Percentiles rank a stretch among this genome's conserved stretches.
Conservation (phyloP, 2,888 invertebrate genomes). For the Cheilosia soror region DNA sequence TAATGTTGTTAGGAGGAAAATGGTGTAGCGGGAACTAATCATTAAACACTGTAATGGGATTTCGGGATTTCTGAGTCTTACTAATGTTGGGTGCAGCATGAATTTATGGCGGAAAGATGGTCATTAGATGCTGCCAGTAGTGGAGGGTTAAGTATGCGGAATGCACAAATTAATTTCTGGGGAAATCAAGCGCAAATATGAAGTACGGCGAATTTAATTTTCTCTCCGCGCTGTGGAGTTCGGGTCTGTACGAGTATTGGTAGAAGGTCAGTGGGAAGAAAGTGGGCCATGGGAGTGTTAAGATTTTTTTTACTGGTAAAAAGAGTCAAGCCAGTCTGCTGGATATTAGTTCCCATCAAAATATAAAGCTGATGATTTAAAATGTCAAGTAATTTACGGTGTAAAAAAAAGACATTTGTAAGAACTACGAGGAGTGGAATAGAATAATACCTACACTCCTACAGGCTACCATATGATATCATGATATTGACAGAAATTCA, state of each 20-base stretch:
- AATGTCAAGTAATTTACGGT: too few species aligned
- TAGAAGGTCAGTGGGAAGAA: slow-evolving; percentile 5
- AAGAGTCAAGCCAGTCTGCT: too few species aligned
- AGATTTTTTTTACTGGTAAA: too few species aligned
- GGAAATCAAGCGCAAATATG: slow-evolving; percentile 61
- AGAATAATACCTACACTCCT: too few species aligned
- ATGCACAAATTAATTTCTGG: slow-evolving; percentile 59
- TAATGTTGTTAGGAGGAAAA: slow-evolving; percentile 65
- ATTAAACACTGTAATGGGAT: slow-evolving; percentile 74
- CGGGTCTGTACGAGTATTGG: background rate
- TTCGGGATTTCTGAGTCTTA: slow-evolving; percentile 59
- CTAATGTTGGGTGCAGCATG: slow-evolving; percentile 64
- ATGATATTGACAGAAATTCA: too few species aligned
- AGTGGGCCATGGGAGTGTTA: background rate
- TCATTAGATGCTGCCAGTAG: slow-evolving; percentile 55
- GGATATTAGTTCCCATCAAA: too few species aligned
- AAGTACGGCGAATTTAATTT: slow-evolving; percentile 49
- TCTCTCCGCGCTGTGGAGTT: slow-evolving; percentile 1
- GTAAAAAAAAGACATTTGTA: too few species aligned
- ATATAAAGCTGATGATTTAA: too few species aligned
- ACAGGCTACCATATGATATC: too few species aligned
- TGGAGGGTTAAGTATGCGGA: slow-evolving; percentile 58
- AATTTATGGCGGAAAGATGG: slow-evolving; percentile 72
- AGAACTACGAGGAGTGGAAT: too few species aligned
- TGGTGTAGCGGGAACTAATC: slow-evolving; percentile 63